A percentile compares a stretch with the other conserved stretches of the same genome.
Evolutionary conservation across 2,888 invertebrate genomes (phyloP).

Genomic region (Blera fallax): DNA sequence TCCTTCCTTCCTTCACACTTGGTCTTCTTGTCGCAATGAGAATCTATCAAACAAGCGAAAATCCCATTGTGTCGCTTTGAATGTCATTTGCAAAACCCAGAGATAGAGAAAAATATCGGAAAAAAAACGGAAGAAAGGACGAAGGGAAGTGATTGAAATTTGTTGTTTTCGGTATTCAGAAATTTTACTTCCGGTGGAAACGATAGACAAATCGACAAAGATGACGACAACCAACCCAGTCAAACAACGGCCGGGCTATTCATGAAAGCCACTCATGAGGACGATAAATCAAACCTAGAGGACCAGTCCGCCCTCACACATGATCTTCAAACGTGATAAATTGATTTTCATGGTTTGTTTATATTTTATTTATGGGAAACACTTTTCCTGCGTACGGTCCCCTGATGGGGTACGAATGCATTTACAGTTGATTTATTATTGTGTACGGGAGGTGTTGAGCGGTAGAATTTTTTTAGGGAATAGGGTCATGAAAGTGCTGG

Average conservation of each 20-base stretch:
- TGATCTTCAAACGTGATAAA: constrained; percentile 61
- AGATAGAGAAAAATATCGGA: neutral
- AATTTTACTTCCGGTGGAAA: constrained; percentile 4
- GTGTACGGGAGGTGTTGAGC: constrained; percentile 37
- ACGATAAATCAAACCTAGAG: constrained; percentile 52
- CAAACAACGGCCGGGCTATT: neutral
- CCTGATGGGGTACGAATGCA: constrained; percentile 38
- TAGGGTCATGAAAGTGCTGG: neutral
- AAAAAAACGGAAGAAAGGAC: neutral
- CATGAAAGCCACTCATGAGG: constrained; percentile 12
- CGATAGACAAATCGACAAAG: constrained; percentile 28
- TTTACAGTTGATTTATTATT: constrained; percentile 60
- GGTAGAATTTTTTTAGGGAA: constrained; percentile 29
- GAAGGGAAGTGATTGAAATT: constrained; percentile 44
- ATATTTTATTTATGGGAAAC: constrained; percentile 64
- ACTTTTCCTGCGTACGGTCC: constrained; percentile 22
- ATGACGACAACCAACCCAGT: neutral
- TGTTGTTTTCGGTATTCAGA: constrained; percentile 28
- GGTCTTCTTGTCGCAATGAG: constrained; percentile 25
- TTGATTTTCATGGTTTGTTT: constrained; percentile 63
- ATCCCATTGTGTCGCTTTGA: constrained; percentile 28
- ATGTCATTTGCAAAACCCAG: constrained; percentile 6
- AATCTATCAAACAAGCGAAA: constrained; percentile 45
- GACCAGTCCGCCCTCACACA: constrained; percentile 8
- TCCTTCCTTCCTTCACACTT: neutral